Evolutionary conservation across 2,113 vertebrate genomes (phyloP).

Genomic region (Xiphophorus hellerii): DNA sequence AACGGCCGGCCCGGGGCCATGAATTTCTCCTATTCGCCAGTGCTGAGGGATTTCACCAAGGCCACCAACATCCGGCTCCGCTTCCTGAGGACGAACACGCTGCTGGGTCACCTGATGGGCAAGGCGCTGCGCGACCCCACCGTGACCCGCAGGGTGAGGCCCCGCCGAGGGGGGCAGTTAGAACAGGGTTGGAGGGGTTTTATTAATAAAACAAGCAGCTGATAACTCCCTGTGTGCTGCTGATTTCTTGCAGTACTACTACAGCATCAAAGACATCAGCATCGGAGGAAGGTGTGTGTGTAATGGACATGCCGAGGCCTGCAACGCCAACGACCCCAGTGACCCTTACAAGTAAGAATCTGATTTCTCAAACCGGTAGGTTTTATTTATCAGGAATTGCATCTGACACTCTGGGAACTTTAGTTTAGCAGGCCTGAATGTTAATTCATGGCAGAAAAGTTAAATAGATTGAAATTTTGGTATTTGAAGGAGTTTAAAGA

Average conservation of each 20-base stretch:
- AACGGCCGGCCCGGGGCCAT: constrained; percentile 93
- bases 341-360: constrained; percentile 90
- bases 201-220: background rate
- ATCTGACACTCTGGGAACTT: too few species aligned
- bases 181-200: background rate
- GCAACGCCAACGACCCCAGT: constrained; percentile 87
- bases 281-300: constrained; percentile 97
- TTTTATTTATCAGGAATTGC: too few species aligned
- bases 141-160: constrained; percentile 90
- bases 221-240: background rate
- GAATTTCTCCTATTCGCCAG: constrained; percentile 97
- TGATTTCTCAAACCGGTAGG: background rate
- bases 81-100: constrained; percentile 95
- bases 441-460: too few species aligned
- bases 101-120: constrained; percentile 97
- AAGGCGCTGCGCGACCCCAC: constrained; percentile 96
- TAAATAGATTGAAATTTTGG: too few species aligned
- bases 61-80: constrained; percentile 94
- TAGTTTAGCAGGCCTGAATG: too few species aligned
- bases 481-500: too few species aligned
- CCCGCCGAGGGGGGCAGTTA: background rate
- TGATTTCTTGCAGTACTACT: constrained; percentile 87
- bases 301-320: constrained; percentile 94
- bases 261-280: constrained; percentile 98
- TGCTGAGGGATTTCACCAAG: constrained; percentile 94